Percentiles rank a stretch among this genome's conserved stretches.
These are phyloP conservation scores for Tetraneura akinire DNA, from an alignment of 1,140 invertebrate genomes.

Conservation along the genomic window DNA sequence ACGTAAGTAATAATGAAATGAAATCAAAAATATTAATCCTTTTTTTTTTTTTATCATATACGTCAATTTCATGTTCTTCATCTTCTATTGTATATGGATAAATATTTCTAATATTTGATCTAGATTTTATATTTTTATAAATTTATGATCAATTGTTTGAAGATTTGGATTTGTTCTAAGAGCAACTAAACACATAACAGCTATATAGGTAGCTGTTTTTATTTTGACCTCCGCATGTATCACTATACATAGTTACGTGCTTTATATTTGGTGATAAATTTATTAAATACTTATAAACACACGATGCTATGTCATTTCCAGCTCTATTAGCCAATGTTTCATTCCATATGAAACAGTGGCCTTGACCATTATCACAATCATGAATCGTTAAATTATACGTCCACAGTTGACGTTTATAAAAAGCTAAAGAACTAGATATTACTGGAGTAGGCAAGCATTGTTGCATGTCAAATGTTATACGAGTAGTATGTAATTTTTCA, in stretches of 20 bases:
- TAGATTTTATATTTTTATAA: no score
- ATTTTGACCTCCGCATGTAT: conserved; percentile 49
- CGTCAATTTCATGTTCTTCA: no score
- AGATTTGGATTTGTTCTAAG: not conserved
- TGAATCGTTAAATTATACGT: conserved; percentile 53
- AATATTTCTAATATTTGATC: no score
- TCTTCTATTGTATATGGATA: no score
- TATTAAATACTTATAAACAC: not conserved
- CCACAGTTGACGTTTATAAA: conserved; percentile 54
- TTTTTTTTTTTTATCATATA: no score
- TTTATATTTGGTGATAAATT: conserved; percentile 16
- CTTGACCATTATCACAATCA: not conserved
- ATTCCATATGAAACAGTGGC: not conserved
- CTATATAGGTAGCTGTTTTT: conserved; percentile 37
- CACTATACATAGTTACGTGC: conserved; percentile 21
- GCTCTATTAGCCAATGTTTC: not conserved
- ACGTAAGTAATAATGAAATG: no score
- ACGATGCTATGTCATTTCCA: conserved; percentile 12
- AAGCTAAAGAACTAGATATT: conserved; percentile 49
- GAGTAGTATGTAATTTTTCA: no score
- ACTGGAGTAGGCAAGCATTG: conserved; percentile 52
- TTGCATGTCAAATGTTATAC: conserved; percentile 52
- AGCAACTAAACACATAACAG: conserved; percentile 20
- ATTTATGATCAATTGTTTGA: conserved; percentile 18
- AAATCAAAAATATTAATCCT: no score